Evolutionary conservation across 1,140 invertebrate species (phyloP).

Genomic region (Musca vetustissima): DNA sequence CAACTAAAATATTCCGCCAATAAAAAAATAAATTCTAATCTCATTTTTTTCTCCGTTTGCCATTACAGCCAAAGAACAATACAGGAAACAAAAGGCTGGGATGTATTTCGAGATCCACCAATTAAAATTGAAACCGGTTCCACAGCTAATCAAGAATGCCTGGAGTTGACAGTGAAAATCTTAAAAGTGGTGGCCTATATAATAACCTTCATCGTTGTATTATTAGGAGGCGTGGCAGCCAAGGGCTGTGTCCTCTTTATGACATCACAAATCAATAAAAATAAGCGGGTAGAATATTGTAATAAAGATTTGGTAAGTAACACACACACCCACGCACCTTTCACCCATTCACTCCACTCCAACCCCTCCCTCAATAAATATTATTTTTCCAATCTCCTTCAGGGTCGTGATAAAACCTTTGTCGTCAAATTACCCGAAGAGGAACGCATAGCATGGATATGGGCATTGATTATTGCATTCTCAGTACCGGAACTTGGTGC

Average conservation of each 20-base stretch:
- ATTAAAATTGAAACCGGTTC: conserved; percentile 85
- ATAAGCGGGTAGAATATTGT: conserved; percentile 76
- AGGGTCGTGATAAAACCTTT: conserved; percentile 82
- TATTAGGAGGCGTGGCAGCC: conserved; percentile 78
- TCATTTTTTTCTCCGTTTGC: not conserved
- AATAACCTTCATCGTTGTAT: conserved; percentile 81
- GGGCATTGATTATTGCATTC: conserved; percentile 87
- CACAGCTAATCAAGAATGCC: conserved; percentile 82
- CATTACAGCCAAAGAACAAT: conserved; percentile 77
- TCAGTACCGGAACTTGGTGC: conserved; percentile 85
- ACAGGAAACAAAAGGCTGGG: conserved; percentile 91
- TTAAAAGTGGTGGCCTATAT: conserved; percentile 84
- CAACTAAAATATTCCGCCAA: not conserved
- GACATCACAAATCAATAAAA: conserved; percentile 82
- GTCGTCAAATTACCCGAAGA: conserved; percentile 74
- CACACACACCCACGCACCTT: not conserved
- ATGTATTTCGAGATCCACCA: conserved; percentile 89
- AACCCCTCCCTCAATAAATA: conserved; percentile 7
- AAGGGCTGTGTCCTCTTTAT: conserved; percentile 88
- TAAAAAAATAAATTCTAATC: not conserved
- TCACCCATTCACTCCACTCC: no score
- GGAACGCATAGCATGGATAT: conserved; percentile 89
- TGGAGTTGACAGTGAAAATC: conserved; percentile 82
- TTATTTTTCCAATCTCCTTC: conserved; percentile 23
- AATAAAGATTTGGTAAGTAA: conserved; percentile 77